These are phyloP conservation scores for Siniperca knerii DNA, from an alignment of 2,113 vertebrate genomes.

Conservation along the genomic window DNA sequence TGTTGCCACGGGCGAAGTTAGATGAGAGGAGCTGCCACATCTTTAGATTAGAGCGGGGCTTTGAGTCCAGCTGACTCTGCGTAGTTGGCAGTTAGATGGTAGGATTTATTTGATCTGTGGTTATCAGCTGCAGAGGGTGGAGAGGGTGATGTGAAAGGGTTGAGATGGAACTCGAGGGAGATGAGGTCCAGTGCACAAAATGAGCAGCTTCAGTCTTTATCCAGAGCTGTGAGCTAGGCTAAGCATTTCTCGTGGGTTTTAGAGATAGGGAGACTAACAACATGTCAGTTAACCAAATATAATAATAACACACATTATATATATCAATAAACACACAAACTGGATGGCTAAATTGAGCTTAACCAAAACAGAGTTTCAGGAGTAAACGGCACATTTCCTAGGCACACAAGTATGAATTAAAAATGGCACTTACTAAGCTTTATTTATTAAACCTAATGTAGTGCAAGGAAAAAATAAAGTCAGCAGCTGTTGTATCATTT, in stretches of 20 bases:
- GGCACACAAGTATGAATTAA: slow-evolving; percentile 4
- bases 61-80: slow-evolving; percentile 37
- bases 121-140: slow-evolving; percentile 29
- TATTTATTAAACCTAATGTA: slow-evolving; percentile 30
- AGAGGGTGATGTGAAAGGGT: slow-evolving; percentile 7
- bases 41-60: slow-evolving; percentile 51
- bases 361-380: not conserved
- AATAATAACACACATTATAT: not conserved
- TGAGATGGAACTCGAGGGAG: slow-evolving; percentile 39
- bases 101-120: slow-evolving; percentile 56
- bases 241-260: not conserved
- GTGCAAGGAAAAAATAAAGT: slow-evolving; percentile 24
- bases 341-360: not conserved
- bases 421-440: slow-evolving; percentile 16
- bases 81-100: slow-evolving; percentile 26
- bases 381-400: not conserved
- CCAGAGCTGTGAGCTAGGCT: not conserved
- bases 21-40: slow-evolving; percentile 36
- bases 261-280: not conserved
- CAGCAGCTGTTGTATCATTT: slow-evolving; percentile 47
- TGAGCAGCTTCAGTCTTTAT: slow-evolving; percentile 39
- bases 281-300: not conserved
- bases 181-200: slow-evolving; percentile 31
- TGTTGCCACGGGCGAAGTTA: slow-evolving; percentile 25
- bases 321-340: not conserved